These are phyloP conservation scores for Synanceia verrucosa DNA, from an alignment of 2,797 vertebrate species.

Conservation along the genomic window DNA sequence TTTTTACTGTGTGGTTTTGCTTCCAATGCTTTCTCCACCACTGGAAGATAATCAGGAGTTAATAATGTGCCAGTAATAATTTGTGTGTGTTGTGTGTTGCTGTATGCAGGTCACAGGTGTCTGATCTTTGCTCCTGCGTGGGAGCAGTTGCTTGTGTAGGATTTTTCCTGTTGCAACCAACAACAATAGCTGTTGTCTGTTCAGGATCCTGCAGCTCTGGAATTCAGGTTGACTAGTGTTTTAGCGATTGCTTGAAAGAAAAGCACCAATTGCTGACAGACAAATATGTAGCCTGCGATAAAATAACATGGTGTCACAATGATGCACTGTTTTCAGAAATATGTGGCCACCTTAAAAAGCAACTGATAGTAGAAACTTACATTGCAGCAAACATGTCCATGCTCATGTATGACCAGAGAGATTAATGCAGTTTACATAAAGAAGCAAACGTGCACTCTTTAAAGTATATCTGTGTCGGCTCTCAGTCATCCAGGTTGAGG, in stretches of 20 bases:
- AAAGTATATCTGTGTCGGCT: too few species aligned
- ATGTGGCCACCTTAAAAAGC: not conserved
- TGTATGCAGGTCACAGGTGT: not conserved
- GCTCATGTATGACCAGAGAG: not conserved
- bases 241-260: not conserved
- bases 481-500: too few species aligned
- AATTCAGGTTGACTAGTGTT: conserved; percentile 21
- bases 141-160: conserved; percentile 6
- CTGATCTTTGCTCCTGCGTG: conserved; percentile 6
- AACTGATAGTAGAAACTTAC: not conserved
- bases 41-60: not conserved
- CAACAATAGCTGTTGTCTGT: conserved; percentile 44
- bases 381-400: not conserved
- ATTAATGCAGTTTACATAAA: not conserved
- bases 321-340: conserved; percentile 2
- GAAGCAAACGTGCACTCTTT: not conserved
- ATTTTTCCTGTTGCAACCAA: conserved; percentile 52
- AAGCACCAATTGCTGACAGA: conserved; percentile 26
- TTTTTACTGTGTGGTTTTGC: not conserved
- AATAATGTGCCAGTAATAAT: not conserved
- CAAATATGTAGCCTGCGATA: conserved; percentile 1
- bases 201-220: conserved; percentile 12
- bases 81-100: conserved; percentile 2
- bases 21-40: not conserved
- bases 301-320: conserved; percentile 9